These are phyloP conservation scores for Propsilocerus akamusi DNA, from an alignment of 1,140 invertebrate species.

Conservation along the genomic window DNA sequence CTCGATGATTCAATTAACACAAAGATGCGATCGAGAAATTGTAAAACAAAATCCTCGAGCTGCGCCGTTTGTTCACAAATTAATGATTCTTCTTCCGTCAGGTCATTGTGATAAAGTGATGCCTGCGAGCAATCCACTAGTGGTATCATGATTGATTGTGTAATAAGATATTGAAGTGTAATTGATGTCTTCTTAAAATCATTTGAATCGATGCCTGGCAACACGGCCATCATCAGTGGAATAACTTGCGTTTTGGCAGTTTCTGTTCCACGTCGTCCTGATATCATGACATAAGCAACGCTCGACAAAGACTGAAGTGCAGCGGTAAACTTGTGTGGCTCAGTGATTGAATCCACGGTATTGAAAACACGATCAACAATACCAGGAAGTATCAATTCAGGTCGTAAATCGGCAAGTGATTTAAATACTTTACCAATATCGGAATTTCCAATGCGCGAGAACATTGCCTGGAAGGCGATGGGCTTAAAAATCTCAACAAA, in stretches of 20 bases:
- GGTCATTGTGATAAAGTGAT: slow-evolving; percentile 37
- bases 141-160: slow-evolving; percentile 56
- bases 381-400: slow-evolving; percentile 64
- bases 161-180: slow-evolving; percentile 58
- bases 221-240: slow-evolving; percentile 52
- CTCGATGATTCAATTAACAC: slow-evolving; percentile 52
- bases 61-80: slow-evolving; percentile 61
- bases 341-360: slow-evolving; percentile 66
- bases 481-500: slow-evolving; percentile 62
- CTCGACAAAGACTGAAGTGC: slow-evolving; percentile 58
- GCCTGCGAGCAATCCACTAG: slow-evolving; percentile 70
- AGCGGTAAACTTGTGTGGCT: slow-evolving; percentile 67
- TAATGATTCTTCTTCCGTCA: slow-evolving; percentile 57
- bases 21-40: slow-evolving; percentile 67
- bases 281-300: slow-evolving; percentile 46
- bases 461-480: slow-evolving; percentile 52
- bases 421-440: slow-evolving; percentile 51
- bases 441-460: slow-evolving; percentile 44
- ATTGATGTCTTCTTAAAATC: slow-evolving; percentile 69
- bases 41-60: slow-evolving; percentile 76
- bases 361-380: slow-evolving; percentile 61
- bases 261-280: slow-evolving; percentile 37
- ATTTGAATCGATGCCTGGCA: slow-evolving; percentile 84
- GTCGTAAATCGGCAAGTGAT: slow-evolving; percentile 56
- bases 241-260: slow-evolving; percentile 65